Conservation (phyloP, 2,113 vertebrate species). For the Hippocampus guttulatus region DNA sequence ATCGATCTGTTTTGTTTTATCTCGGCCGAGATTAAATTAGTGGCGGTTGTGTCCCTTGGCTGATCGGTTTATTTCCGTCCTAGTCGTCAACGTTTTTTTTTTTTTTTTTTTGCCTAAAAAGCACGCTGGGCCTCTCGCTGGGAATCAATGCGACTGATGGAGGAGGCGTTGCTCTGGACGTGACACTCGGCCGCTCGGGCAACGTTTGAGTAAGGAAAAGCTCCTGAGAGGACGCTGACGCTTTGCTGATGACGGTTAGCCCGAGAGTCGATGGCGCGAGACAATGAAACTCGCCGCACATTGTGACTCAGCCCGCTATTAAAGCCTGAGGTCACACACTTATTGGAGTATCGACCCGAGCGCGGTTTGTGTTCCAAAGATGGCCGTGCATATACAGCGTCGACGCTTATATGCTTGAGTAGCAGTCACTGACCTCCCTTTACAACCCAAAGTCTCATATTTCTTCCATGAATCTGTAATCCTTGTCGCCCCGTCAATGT, state of each 20-base stretch:
- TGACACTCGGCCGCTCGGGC: slow-evolving; percentile 13
- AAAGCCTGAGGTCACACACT: slow-evolving; percentile 49
- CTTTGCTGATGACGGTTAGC: neutral
- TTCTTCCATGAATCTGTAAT: neutral
- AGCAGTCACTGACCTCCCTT: neutral
- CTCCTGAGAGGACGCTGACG: neutral
- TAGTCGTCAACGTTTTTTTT: slow-evolving; percentile 37
- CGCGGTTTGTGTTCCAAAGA: slow-evolving; percentile 35
- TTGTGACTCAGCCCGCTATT: slow-evolving; percentile 25
- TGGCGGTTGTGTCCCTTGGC: slow-evolving; percentile 9
- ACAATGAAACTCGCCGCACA: neutral
- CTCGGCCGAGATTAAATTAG: slow-evolving; percentile 20
- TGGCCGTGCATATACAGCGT: slow-evolving; percentile 52
- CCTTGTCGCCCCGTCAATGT: neutral
- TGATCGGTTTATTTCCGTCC: slow-evolving; percentile 40
- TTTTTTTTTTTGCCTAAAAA: slow-evolving; percentile 31
- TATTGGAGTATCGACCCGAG: slow-evolving; percentile 51
- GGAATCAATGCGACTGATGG: slow-evolving; percentile 55
- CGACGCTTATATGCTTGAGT: neutral
- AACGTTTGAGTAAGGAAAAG: neutral
- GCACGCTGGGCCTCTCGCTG: slow-evolving; percentile 49
- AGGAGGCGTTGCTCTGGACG: slow-evolving; percentile 25
- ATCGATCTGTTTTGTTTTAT: slow-evolving; percentile 19
- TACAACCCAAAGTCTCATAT: neutral
- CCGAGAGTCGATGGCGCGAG: neutral